phyloP scores from a whole-genome alignment of 2,888 invertebrate genomes.

The Rotaria sp. region DNA sequence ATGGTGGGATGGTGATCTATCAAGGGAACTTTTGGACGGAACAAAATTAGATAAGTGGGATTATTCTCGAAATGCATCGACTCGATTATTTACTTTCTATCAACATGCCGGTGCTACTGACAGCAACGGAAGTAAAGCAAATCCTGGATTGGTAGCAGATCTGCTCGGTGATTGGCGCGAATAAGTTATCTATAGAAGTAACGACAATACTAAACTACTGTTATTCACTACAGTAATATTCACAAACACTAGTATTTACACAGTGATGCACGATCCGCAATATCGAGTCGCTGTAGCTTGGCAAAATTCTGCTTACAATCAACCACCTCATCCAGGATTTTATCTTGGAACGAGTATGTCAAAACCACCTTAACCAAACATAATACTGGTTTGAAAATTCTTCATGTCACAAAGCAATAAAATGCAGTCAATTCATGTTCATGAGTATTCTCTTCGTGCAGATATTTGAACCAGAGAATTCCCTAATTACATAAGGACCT shows the following conservation, averaged over 20 bases:
- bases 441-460: no score
- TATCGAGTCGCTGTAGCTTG: neutral
- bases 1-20: constrained; percentile 4
- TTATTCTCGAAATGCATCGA: neutral
- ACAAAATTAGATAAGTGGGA: neutral
- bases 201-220: neutral
- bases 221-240: neutral
- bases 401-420: neutral
- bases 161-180: neutral
- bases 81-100: neutral
- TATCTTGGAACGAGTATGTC: neutral
- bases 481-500: no score
- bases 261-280: neutral
- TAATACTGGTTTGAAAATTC: neutral
- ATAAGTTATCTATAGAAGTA: neutral
- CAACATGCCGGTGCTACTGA: neutral
- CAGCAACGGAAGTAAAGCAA: neutral
- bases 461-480: no score
- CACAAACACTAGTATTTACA: neutral
- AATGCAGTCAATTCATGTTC: no score
- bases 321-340: neutral
- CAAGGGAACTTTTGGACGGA: neutral
- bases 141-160: neutral
- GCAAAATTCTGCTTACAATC: neutral
- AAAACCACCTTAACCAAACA: neutral